These are phyloP conservation scores for Chymomyza fuscimana DNA, from an alignment of 2,888 invertebrate genomes.

Conservation along the genomic window DNA sequence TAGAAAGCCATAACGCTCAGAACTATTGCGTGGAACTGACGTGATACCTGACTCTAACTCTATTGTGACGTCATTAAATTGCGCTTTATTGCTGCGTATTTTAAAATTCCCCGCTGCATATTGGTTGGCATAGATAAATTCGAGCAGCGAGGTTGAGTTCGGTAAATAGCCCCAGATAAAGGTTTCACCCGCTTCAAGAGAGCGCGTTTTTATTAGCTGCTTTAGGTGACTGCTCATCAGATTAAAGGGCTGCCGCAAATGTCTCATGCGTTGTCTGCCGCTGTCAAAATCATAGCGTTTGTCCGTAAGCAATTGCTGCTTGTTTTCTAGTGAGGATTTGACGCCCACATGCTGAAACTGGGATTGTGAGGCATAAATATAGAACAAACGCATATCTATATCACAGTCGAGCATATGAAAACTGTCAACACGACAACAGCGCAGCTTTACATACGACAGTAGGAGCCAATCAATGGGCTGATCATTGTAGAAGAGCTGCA, in stretches of 20 bases:
- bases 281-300: neutral
- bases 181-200: conserved; percentile 34
- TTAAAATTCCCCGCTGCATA: conserved; percentile 16
- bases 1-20: conserved; percentile 34
- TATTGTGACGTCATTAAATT: conserved; percentile 30
- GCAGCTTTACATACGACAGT: conserved; percentile 37
- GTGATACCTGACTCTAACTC: conserved; percentile 13
- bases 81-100: neutral
- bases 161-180: conserved; percentile 60
- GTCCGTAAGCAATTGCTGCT: conserved; percentile 31
- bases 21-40: neutral
- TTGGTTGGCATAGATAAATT: conserved; percentile 18
- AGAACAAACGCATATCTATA: neutral
- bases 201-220: neutral
- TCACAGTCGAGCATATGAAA: conserved; percentile 23
- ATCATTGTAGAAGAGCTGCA: conserved; percentile 42
- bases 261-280: conserved; percentile 27
- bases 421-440: conserved; percentile 40
- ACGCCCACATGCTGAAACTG: conserved; percentile 48
- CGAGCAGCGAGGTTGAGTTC: conserved; percentile 24
- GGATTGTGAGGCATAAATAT: conserved; percentile 32
- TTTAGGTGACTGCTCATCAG: conserved; percentile 20
- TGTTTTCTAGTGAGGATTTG: conserved; percentile 39
- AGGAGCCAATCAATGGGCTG: conserved; percentile 60
- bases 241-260: conserved; percentile 43